Evolutionary conservation across 37 sponge, comb jelly and placozoan species (phyloP), one percentile per base, ranked within the genome.

Genomic region (Crambe crambe): DNA sequence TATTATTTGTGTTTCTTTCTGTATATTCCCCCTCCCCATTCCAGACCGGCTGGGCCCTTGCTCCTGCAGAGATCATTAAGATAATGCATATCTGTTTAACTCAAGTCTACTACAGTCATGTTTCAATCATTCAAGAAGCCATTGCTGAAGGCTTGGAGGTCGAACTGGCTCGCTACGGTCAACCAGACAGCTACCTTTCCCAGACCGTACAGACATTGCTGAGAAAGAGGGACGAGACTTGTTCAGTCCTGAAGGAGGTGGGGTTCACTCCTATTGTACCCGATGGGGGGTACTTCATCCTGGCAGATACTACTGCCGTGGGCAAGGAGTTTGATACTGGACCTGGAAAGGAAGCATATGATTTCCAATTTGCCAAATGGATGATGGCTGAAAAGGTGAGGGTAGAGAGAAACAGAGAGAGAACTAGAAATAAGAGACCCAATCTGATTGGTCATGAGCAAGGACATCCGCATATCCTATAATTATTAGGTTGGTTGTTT

Each of bases 21-120:
- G n/a, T n/a, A n/a, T n/a, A n/a, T n/a, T n/a, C n/a, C 41, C n/a
- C 3, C 30, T 42, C 36, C 56, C 18, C 25, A 30, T 23, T 63
- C 4, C 72, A 95, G 96, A 78, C 83, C 0, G 99, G 99, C 22
- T 98, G 99, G 99, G 79, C 90, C 12, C 51, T 98, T 6, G 99
- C 91, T 25, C 99, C 99, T 18, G 79, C 84, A 2, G 36, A 86
- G 37, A 79, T 94, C 54, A 86, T 98, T 68, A 85, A 84, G 72
- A 81, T 70, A 37, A 58, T 94, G 75, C 83, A 84, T 37, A 71
- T 75, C 15, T 86, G 91, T 25, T 34, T 57, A 36, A 57, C 79
- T 61, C 74, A 89, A 15, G 69, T 82, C 58, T 72, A 59, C 51
- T 93, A 94, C 73, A 85, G 90, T 37, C 74, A 80, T n/a, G 77